phyloP scores from a whole-genome alignment of 1,140 invertebrate genomes.

The Mercenaria mercenaria region DNA sequence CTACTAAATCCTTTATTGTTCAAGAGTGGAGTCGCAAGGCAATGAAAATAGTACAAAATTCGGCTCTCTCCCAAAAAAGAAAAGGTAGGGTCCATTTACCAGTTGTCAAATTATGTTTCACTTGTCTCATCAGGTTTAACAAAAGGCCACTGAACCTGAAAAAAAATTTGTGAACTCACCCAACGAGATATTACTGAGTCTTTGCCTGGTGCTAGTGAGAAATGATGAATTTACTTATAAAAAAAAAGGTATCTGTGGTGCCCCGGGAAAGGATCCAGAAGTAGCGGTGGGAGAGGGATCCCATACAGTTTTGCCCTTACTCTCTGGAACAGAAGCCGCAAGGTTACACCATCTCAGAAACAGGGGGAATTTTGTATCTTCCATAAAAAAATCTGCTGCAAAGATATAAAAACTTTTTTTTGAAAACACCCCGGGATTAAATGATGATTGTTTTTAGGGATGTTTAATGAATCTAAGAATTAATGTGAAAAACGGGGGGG shows the following conservation, averaged over 20 bases:
- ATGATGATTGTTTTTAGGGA: slow-evolving; percentile 2
- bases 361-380: background rate
- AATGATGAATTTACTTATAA: background rate
- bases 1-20: background rate
- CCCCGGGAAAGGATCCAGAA: background rate
- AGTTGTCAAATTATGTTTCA: background rate
- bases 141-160: background rate
- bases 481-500: background rate
- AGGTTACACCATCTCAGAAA: background rate
- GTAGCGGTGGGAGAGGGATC: slow-evolving; percentile 22
- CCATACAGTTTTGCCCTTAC: background rate
- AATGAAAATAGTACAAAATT: background rate
- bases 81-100: background rate
- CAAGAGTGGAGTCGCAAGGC: too few species aligned
- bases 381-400: background rate
- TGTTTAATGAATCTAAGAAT: slow-evolving; percentile 5
- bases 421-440: background rate
- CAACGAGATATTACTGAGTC: background rate
- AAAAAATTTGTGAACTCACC: too few species aligned
- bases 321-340: slow-evolving; percentile 13
- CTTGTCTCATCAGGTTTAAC: background rate
- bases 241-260: background rate
- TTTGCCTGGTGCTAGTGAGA: background rate
- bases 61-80: background rate
- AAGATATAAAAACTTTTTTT: slow-evolving; percentile 49